Evolutionary conservation across 2,888 invertebrate species (phyloP).

Genomic region (Altica lythri): DNA sequence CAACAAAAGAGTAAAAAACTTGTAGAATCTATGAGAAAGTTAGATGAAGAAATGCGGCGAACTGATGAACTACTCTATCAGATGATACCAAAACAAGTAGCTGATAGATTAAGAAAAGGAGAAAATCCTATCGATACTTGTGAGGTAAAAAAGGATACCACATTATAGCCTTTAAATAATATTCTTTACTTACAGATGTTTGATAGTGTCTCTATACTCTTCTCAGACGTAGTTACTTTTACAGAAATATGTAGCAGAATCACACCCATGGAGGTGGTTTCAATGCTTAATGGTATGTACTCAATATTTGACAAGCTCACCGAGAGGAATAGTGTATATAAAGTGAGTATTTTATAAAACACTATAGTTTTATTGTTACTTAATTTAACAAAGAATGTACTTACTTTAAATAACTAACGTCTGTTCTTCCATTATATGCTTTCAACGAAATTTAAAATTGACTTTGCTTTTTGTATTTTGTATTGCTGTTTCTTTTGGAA

Average conservation of each 20-base stretch:
- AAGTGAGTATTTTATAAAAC: conserved; percentile 65
- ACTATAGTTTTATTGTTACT: too few species aligned
- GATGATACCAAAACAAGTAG: conserved; percentile 98
- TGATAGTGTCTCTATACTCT: conserved; percentile 92
- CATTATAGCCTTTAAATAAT: too few species aligned
- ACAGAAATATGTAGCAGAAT: conserved; percentile 96
- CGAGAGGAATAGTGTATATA: conserved; percentile 91
- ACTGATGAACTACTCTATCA: conserved; percentile 96
- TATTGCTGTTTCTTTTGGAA: too few species aligned
- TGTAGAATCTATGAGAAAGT: conserved; percentile 93
- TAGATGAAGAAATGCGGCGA: conserved; percentile 94
- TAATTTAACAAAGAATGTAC: too few species aligned
- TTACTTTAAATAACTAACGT: too few species aligned
- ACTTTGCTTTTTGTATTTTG: too few species aligned
- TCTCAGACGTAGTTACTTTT: conserved; percentile 97
- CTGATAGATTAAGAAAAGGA: conserved; percentile 90
- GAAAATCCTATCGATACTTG: conserved; percentile 96
- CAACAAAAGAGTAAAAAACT: conserved; percentile 95
- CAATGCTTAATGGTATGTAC: conserved; percentile 96
- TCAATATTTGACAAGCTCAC: conserved; percentile 95
- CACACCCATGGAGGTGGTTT: conserved; percentile 96
- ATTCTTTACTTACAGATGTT: conserved; percentile 75
- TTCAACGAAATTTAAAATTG: too few species aligned
- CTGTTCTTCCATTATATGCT: too few species aligned
- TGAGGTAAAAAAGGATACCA: conserved; percentile 70